Percentiles rank a stretch among this genome's conserved stretches.
Conservation (phyloP, 2,888 invertebrate genomes). For the Phlogophora meticulosa region DNA sequence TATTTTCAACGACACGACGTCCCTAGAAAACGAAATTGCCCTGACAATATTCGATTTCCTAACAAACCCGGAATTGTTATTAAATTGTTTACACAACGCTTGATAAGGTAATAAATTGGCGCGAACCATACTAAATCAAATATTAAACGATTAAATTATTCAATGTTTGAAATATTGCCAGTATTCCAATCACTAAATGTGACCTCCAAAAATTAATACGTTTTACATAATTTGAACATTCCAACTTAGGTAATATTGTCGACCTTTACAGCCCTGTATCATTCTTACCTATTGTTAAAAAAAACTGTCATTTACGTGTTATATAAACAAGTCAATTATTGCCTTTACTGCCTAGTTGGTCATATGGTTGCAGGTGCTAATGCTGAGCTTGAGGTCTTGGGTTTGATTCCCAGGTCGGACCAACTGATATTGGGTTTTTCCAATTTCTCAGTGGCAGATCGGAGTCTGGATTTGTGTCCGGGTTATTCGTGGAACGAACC, state of each 20-base stretch:
- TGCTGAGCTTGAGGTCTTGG: too few relatives aligned
- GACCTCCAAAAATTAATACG: slow-evolving; percentile 20
- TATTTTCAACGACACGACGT: too few relatives aligned
- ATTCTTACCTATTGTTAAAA: background rate
- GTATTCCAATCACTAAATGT: slow-evolving; percentile 10
- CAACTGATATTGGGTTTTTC: too few relatives aligned
- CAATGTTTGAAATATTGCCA: slow-evolving; percentile 24
- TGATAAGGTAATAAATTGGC: background rate
- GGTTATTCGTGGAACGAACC: too few relatives aligned
- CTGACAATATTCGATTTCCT: background rate
- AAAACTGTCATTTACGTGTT: slow-evolving; percentile 24
- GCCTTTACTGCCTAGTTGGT: too few relatives aligned
- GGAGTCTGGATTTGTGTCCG: too few relatives aligned
- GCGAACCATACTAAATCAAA: slow-evolving; percentile 8
- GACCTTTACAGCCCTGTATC: slow-evolving; percentile 6
- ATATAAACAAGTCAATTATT: too few relatives aligned
- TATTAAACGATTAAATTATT: slow-evolving; percentile 32
- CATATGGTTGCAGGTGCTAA: too few relatives aligned
- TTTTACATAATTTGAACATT: slow-evolving; percentile 22
- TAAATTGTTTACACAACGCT: background rate
- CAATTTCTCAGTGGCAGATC: too few relatives aligned
- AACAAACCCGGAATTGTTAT: background rate
- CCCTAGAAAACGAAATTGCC: too few relatives aligned
- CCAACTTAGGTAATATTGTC: slow-evolving; percentile 1
- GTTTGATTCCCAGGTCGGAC: too few relatives aligned